Base-by-base conservation (phyloP, 2,113 vertebrate genomes). In the Neotragus pygmaeus region DNA sequence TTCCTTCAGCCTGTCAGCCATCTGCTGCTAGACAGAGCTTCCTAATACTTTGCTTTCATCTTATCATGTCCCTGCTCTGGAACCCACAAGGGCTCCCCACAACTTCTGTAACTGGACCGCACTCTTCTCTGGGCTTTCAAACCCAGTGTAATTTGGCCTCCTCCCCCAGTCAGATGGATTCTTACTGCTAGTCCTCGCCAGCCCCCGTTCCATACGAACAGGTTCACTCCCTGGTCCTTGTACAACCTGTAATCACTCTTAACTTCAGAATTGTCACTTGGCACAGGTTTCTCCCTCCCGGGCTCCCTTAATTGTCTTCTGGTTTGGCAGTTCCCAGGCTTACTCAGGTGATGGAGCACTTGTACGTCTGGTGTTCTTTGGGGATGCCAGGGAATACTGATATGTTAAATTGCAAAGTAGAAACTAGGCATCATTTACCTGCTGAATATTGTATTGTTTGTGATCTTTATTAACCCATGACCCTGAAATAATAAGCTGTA, bases 121-220 rank as follows among this genome's bases (percentile, higher is more conserved):
- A 2, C 21, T 39, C 30, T 49, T 33, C 30, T 49, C 43, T 78
- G 25, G 45, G 36, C 21, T 75, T 75, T 85, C 73, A 58, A 75
- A 89, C 10, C 33, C 91, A 3, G 10, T 7, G 62, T 53, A 21
- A 66, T 53, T 28, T 55, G 70, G n/a, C 86, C 21, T 43, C 10
- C 6, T 75, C 16, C 81, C 47, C 60, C 12, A 10, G 30, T 49
- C 45, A 36, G 4, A 45, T 27, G 62, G 49, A 25, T 73, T 30
- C 16, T 27, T 12, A 7, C 6, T 28, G 53, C 58, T 5, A 9
- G 70, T 23, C 60, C 53, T 51, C 4, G 0, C n/a, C 43, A 28
- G 75, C 3, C 13, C 21, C 15, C 1, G 4, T 7, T 25, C 27
- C 64, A 58, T 19, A 14, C 0, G 1, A 55, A 45, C 1, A 39